Percentiles rank a stretch among this genome's conserved stretches.
phyloP scores from a whole-genome alignment of 2,797 vertebrate species.

The Phoeniculus purpureus region DNA sequence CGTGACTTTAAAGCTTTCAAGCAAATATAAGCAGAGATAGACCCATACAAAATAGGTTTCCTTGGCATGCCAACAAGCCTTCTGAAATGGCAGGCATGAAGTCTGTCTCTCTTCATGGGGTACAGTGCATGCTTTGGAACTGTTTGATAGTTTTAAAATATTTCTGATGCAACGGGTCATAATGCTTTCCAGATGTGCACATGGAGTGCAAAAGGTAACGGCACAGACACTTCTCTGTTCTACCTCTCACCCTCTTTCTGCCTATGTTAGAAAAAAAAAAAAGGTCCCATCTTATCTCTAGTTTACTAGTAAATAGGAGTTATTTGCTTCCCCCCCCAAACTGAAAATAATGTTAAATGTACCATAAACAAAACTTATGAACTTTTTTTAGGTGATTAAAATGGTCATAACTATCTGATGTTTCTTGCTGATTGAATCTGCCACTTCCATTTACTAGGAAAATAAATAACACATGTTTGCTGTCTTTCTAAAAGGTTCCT shows the following conservation, averaged over 20 bases:
- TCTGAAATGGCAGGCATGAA: constrained; percentile 65
- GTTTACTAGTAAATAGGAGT: constrained; percentile 85
- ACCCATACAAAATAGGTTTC: constrained; percentile 65
- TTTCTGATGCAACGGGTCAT: constrained; percentile 74
- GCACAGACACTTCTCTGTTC: constrained; percentile 63
- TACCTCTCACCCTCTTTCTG: constrained; percentile 37
- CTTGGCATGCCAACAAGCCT: constrained; percentile 70
- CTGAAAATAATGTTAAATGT: constrained; percentile 81
- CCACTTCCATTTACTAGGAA: constrained; percentile 93
- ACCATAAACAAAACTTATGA: constrained; percentile 81
- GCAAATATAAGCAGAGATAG: constrained; percentile 69
- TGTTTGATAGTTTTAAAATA: constrained; percentile 76
- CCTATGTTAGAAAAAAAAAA: constrained; percentile 32
- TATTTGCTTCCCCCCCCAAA: constrained; percentile 66
- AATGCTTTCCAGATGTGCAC: constrained; percentile 79
- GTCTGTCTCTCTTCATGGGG: constrained; percentile 61
- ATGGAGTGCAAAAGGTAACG: constrained; percentile 71
- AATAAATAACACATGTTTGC: constrained; percentile 98
- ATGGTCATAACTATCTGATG: constrained; percentile 88
- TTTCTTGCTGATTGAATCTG: constrained; percentile 98
- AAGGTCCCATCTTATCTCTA: constrained; percentile 81
- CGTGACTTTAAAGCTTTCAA: constrained; percentile 73
- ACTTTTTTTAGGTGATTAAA: constrained; percentile 95
- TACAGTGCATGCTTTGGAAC: constrained; percentile 72
- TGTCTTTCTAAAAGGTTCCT: constrained; percentile 81